phyloP scores from a whole-genome alignment of 2,888 invertebrate genomes.

The Pristionchus japonicus region DNA sequence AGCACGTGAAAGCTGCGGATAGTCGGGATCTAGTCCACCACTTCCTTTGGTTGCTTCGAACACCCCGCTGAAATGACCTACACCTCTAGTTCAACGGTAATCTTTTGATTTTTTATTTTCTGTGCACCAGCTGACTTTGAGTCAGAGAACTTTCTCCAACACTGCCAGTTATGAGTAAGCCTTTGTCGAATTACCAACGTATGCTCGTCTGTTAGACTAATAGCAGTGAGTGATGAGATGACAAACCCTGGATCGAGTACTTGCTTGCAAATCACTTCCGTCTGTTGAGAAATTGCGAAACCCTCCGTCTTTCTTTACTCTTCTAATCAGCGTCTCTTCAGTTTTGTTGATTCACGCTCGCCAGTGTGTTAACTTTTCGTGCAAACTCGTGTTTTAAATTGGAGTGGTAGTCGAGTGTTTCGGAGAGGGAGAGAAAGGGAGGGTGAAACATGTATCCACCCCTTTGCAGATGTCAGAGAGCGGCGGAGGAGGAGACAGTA shows the following conservation, averaged over 20 bases:
- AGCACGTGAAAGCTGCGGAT: constrained; percentile 28
- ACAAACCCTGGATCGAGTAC: not conserved
- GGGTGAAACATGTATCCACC: not conserved
- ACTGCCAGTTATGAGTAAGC: not conserved
- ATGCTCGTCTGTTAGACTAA: not conserved
- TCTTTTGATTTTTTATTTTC: not conserved
- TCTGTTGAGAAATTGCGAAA: not conserved
- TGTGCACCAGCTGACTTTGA: not conserved
- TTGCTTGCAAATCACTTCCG: not conserved
- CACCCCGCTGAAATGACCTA: not conserved
- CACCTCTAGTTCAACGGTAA: not conserved
- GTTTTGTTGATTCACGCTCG: not conserved
- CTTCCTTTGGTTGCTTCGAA: not conserved
- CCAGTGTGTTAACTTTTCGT: not conserved
- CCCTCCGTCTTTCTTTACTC: not conserved
- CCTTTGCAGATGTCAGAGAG: constrained; percentile 33
- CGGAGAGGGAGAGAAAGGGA: not conserved
- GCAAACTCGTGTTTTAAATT: not conserved
- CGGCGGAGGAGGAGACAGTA: constrained; percentile 32
- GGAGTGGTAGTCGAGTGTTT: not conserved
- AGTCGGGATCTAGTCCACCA: not conserved
- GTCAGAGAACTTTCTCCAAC: not conserved
- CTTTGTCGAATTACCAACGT: not conserved
- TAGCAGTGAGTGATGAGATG: not conserved
- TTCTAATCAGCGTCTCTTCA: not conserved